These are phyloP conservation scores for Rotaria macrura DNA, from an alignment of 2,888 invertebrate genomes.

Conservation along the genomic window DNA sequence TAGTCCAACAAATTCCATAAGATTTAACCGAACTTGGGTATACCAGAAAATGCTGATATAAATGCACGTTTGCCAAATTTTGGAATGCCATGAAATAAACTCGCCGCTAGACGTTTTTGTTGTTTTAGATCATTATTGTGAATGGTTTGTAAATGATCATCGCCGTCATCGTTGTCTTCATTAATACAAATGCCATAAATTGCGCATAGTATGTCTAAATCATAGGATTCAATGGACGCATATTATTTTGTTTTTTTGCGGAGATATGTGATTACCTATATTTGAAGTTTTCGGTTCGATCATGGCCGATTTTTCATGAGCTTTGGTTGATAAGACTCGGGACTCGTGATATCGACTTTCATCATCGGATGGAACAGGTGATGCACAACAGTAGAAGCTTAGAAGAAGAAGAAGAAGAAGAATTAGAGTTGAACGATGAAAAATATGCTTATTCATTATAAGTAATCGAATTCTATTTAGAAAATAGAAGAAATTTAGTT, in stretches of 20 bases:
- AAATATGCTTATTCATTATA: background rate
- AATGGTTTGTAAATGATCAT: background rate
- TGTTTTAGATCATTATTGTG: background rate
- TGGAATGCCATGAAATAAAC: constrained; percentile 7
- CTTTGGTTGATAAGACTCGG: background rate
- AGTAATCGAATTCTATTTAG: background rate
- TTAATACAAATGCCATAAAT: background rate
- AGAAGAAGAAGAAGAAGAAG: background rate
- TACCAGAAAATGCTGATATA: background rate
- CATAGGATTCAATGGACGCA: background rate
- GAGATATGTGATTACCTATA: background rate
- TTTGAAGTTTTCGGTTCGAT: background rate
- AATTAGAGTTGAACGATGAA: background rate
- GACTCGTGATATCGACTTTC: background rate
- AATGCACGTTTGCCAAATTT: constrained; percentile 12
- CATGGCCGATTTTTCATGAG: background rate
- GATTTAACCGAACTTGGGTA: constrained; percentile 3
- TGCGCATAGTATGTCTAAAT: background rate
- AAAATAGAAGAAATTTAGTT: background rate
- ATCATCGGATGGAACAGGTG: background rate
- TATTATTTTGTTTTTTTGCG: background rate
- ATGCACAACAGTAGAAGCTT: background rate
- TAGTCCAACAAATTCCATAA: background rate
- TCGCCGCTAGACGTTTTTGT: background rate
- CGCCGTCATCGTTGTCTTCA: background rate